phyloP scores from a whole-genome alignment of 1,140 invertebrate genomes.

The Pseudachorutes palmiensis region DNA sequence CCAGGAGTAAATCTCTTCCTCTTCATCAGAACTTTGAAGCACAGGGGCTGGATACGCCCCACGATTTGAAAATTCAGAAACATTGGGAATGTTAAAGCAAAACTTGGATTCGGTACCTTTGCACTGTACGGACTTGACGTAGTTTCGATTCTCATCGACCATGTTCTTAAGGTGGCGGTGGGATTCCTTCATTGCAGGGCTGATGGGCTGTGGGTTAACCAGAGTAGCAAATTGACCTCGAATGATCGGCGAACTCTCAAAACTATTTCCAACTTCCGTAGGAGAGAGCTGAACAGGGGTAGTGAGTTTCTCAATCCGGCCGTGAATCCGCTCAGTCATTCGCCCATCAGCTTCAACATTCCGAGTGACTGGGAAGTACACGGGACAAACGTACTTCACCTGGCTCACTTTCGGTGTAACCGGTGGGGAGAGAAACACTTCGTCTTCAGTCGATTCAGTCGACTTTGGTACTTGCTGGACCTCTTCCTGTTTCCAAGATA shows the following conservation, averaged over 20 bases:
- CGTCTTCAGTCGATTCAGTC: conserved; percentile 4
- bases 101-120: conserved; percentile 3
- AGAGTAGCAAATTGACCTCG: conserved; percentile 12
- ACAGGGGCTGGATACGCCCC: neutral
- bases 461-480: conserved; percentile 6
- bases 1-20: too few relatives aligned
- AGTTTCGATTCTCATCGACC: neutral
- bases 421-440: conserved; percentile 27
- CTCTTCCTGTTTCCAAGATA: conserved; percentile 35
- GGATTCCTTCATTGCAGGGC: neutral
- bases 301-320: conserved; percentile 8
- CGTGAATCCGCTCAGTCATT: conserved; percentile 31
- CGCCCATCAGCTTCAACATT: conserved; percentile 26
- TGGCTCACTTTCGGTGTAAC: conserved; percentile 23
- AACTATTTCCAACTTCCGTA: neutral
- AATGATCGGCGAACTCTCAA: neutral
- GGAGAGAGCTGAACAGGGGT: neutral
- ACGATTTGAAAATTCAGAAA: conserved; percentile 15
- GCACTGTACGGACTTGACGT: neutral
- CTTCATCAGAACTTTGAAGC: conserved; percentile 27
- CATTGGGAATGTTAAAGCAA: conserved; percentile 11
- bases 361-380: conserved; percentile 27
- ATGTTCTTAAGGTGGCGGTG: neutral
- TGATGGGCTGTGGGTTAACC: conserved; percentile 5
- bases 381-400: conserved; percentile 27